Conservation (phyloP, 2,113 vertebrate genomes). For the Takifugu bimaculatus region DNA sequence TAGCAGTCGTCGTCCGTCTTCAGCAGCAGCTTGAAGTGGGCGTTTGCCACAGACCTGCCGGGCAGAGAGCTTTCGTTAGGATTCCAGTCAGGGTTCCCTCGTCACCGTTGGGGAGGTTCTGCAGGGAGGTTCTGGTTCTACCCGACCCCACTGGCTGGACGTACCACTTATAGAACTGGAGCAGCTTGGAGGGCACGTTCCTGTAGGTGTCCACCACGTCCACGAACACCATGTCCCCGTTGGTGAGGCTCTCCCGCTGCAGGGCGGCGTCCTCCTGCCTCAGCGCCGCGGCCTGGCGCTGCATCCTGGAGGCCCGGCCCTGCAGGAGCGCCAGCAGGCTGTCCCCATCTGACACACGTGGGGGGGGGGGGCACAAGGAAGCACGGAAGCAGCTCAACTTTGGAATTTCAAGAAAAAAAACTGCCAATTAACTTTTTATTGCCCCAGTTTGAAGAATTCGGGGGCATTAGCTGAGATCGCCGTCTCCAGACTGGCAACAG, state of each 20-base stretch:
- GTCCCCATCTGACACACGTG: slow-evolving; percentile 76
- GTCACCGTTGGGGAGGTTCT: slow-evolving; percentile 21
- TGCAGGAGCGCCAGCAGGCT: slow-evolving; percentile 78
- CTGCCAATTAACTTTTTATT: slow-evolving; percentile 6
- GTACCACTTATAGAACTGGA: slow-evolving; percentile 94
- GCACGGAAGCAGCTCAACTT: neutral
- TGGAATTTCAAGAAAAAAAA: neutral
- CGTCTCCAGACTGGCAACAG: neutral
- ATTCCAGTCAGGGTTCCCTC: too few relatives aligned
- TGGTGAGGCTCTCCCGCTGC: slow-evolving; percentile 79
- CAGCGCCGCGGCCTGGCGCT: slow-evolving; percentile 69
- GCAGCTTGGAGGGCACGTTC: slow-evolving; percentile 90
- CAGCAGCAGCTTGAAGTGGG: slow-evolving; percentile 86
- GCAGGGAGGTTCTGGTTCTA: too few relatives aligned
- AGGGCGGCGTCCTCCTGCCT: slow-evolving; percentile 80
- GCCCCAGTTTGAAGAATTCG: slow-evolving; percentile 13
- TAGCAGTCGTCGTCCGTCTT: slow-evolving; percentile 99
- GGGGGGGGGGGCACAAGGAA: neutral
- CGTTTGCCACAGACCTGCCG: slow-evolving; percentile 84
- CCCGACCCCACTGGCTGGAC: slow-evolving; percentile 25
- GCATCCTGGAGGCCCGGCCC: slow-evolving; percentile 77
- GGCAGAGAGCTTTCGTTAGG: slow-evolving; percentile 37
- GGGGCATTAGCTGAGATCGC: slow-evolving; percentile 10
- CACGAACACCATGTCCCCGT: slow-evolving; percentile 90
- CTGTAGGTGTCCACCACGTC: slow-evolving; percentile 95